Evolutionary conservation across 23 tunicate species (phyloP).

Genomic region (Ciona savignyi): DNA sequence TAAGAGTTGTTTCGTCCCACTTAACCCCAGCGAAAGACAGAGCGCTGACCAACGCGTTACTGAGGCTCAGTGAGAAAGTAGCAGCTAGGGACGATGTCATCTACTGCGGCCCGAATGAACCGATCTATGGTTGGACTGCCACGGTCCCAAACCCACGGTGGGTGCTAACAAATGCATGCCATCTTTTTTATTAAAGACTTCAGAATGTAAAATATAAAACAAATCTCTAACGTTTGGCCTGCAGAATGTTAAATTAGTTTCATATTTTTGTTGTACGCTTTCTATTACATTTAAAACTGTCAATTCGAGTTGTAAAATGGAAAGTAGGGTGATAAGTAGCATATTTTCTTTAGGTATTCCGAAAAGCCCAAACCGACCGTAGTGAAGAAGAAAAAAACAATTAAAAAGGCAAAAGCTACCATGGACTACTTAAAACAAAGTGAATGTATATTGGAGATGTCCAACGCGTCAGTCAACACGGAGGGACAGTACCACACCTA

Average conservation of each 20-base stretch:
- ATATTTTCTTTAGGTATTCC: too few relatives aligned
- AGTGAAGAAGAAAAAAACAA: constrained; percentile 7
- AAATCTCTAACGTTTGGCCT: too few relatives aligned
- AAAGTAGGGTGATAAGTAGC: too few relatives aligned
- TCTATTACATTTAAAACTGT: too few relatives aligned
- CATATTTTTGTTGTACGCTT: too few relatives aligned
- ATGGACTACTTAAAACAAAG: constrained; percentile 1
- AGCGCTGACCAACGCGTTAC: constrained; percentile 63
- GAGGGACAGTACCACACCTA: constrained; percentile 68
- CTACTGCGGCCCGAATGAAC: constrained; percentile 59
- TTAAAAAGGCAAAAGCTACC: constrained; percentile 9
- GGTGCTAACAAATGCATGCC: too few relatives aligned
- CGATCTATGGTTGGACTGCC: constrained; percentile 72
- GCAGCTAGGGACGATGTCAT: constrained; percentile 36
- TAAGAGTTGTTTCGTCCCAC: constrained; percentile 28
- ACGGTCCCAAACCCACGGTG: constrained; percentile 68
- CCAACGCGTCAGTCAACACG: constrained; percentile 22
- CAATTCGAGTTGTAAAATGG: too few relatives aligned
- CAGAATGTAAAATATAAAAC: too few relatives aligned
- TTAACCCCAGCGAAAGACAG: constrained; percentile 42
- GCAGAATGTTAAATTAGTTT: too few relatives aligned
- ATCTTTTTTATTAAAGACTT: too few relatives aligned
- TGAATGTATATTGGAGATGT: constrained; percentile 5
- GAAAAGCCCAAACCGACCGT: constrained; percentile 12
- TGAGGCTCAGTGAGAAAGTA: constrained; percentile 59